Evolutionary conservation across 2,888 invertebrate species (phyloP).

Genomic region (Agrochola circellaris): DNA sequence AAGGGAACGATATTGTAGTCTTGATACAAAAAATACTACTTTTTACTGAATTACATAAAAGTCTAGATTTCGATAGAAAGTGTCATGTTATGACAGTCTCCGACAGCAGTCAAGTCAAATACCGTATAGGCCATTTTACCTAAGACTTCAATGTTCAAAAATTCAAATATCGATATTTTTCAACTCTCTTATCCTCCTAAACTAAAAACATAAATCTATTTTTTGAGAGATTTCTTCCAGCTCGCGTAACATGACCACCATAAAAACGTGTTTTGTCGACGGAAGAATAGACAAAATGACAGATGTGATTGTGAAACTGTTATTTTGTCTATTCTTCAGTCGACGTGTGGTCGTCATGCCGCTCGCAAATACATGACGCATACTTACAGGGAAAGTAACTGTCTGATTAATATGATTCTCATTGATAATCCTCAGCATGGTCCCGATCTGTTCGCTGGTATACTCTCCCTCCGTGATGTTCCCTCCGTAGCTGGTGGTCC

Average conservation of each 20-base stretch:
- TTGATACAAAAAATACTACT: too few relatives aligned
- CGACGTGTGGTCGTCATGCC: too few relatives aligned
- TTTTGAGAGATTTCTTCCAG: too few relatives aligned
- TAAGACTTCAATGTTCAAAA: not conserved
- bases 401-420: conserved; percentile 91
- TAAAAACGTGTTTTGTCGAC: too few relatives aligned
- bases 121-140: not conserved
- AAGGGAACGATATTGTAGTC: not conserved
- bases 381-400: conserved; percentile 94
- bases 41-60: too few relatives aligned
- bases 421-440: conserved; percentile 92
- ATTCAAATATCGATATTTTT: not conserved
- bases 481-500: conserved; percentile 94
- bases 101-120: not conserved
- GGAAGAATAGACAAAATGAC: too few relatives aligned
- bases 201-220: not conserved
- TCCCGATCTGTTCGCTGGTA: conserved; percentile 91
- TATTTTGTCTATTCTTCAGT: too few relatives aligned
- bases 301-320: too few relatives aligned
- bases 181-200: not conserved
- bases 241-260: too few relatives aligned
- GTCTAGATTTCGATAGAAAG: too few relatives aligned
- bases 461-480: conserved; percentile 91
- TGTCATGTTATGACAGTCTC: not conserved
- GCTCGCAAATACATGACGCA: not conserved